Base-by-base conservation (phyloP, 2,113 vertebrate genomes). In the Mormyrus lacerda region DNA sequence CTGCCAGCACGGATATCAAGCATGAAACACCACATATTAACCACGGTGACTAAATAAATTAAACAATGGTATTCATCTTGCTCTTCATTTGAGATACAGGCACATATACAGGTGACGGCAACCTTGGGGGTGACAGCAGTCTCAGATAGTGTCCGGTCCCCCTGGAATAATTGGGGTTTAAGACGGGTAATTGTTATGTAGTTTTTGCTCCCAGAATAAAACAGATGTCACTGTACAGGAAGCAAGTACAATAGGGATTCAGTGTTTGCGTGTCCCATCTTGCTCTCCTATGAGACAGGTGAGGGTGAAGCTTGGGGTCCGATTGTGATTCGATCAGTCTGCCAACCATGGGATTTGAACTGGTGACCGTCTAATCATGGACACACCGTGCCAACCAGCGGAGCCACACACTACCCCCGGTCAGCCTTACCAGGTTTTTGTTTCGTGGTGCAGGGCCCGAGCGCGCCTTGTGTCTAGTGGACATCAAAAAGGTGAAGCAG, bases 401-500 rank as follows among this genome's bases (percentile, higher is more conserved):
- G 61, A 31, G 61, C 61, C n/a, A 10, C 61, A 11, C 61, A 11
- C 10, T 69, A 10, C n/a, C 61, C 61, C 61, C 10, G 13, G 10
- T 8, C n/a, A 31, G 61, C 61, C 39, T 84, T n/a, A 13, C 1
- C n/a, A 44, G 31, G 4, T 19, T 19, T 10, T 84, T 21, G 0
- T 85, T 5, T 10, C 15, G 1, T 13, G 48, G 4, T 2, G n/a
- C 93, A 99, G 98, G 98, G 91, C 97, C 98, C 89, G 98, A 99
- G 84, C 95, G 98, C 90, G 97, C 97, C 3, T 93, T 99, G 91
- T 99, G 98, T 91, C 96, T 99, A 39, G 97, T 98, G 47, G 98
- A 99, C 7, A 97, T 99, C 92, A 99, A 99, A 95, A 98, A 99
- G 91, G 97, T 99, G 88, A 99, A 99, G 91, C 98, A 99, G 94